Evolutionary conservation across 1,140 invertebrate species (phyloP).

Genomic region (Diabrotica undecimpunctata): DNA sequence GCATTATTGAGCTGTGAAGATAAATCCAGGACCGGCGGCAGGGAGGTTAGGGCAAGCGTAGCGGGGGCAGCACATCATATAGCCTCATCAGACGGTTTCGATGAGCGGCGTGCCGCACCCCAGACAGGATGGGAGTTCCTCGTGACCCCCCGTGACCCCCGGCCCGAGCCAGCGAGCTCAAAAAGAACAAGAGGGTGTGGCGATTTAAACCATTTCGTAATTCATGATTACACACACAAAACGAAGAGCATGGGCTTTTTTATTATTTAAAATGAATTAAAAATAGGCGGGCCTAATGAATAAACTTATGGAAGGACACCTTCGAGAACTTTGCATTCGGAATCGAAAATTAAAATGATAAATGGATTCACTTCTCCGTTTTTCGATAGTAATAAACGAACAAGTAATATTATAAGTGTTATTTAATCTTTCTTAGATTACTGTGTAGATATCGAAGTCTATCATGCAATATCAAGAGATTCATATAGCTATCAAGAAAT

Average conservation of each 20-base stretch:
- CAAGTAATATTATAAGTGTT: too few relatives aligned
- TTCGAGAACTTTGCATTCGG: not conserved
- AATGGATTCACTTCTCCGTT: not conserved
- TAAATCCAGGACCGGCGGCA: constrained; percentile 22
- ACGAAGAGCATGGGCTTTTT: constrained; percentile 18
- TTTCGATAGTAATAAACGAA: not conserved
- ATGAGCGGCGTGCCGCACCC: constrained; percentile 32
- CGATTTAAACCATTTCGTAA: constrained; percentile 34
- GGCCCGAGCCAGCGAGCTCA: constrained; percentile 23
- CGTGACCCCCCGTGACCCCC: constrained; percentile 29
- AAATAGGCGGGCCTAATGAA: constrained; percentile 23
- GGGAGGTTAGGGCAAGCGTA: constrained; percentile 13
- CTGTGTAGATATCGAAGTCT: too few relatives aligned
- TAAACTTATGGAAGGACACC: constrained; percentile 15
- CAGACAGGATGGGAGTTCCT: constrained; percentile 43
- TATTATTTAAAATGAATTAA: constrained; percentile 24
- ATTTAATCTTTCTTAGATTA: too few relatives aligned
- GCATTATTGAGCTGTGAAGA: constrained; percentile 38
- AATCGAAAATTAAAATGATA: constrained; percentile 1
- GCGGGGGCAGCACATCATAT: not conserved
- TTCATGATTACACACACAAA: constrained; percentile 34
- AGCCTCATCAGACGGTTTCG: constrained; percentile 13
- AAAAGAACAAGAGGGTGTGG: constrained; percentile 35
- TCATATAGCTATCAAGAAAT: too few relatives aligned
- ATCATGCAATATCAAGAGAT: too few relatives aligned